Base-by-base conservation (phyloP, 2,888 invertebrate species). In the Hofmannophila pseudospretella region DNA sequence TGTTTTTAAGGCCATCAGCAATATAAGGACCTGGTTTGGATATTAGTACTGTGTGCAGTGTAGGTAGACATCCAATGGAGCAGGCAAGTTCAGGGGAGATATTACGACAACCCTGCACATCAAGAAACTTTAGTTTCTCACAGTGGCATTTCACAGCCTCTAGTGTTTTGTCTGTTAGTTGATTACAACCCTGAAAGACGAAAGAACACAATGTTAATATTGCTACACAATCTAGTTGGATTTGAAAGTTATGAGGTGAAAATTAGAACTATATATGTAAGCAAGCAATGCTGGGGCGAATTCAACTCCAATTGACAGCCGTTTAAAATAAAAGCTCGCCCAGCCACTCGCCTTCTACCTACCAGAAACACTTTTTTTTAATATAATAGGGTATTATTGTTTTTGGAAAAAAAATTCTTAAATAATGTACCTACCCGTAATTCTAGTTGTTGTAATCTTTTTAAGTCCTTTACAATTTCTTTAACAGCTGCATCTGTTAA, bases 401-500 rank as follows among this genome's bases (percentile, higher is more conserved):
- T n/a, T n/a, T n/a, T n/a, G n/a, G n/a, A n/a, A n/a, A n/a, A n/a
- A n/a, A n/a, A n/a, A n/a, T n/a, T n/a, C n/a, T n/a, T n/a, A n/a
- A n/a, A n/a, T n/a, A n/a, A 35, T 34, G 13, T 25, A 49, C 67
- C 69, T 74, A 90, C 90, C 73, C 88, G 84, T 30, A 92, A 64
- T 58, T 90, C 86, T 23, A 92, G 75, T 41, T 85, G 79, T 49
- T 88, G 88, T 16, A 92, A 69, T 53, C 92, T 78, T 22, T 67
- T 74, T 12, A 87, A 61, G 19, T 61, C 52, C 54, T 59, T 70
- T 0, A 76, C 82, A 39, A 86, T 73, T 51, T 69, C 69, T 44
- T 59, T 58, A 2, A 85, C 66, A 44, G 84, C 90, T 44, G 88
- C 88, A 70, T 94, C 93, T 47, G 90, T 91, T 26, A 93, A 88